A percentile compares a stretch with the other conserved stretches of the same genome.
phyloP scores from a whole-genome alignment of 2,113 vertebrate species.

The Phrynosoma platyrhinos region DNA sequence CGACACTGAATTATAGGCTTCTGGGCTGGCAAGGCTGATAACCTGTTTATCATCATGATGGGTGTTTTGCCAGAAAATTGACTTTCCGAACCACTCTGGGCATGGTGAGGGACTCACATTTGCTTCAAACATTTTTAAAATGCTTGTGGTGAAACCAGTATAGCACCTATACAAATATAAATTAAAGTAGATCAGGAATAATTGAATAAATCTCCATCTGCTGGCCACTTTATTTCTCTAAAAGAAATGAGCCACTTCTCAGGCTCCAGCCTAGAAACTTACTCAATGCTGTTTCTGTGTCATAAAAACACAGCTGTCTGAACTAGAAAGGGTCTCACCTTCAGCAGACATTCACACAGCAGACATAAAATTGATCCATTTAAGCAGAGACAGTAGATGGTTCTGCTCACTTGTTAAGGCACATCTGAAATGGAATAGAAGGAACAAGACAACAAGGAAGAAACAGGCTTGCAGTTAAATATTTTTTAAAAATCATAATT shows the following conservation, averaged over 20 bases:
- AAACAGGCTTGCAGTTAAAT: slow-evolving; percentile 11
- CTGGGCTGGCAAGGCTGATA: too few relatives aligned
- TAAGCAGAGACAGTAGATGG: neutral
- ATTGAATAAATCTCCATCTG: slow-evolving; percentile 17
- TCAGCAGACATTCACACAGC: neutral
- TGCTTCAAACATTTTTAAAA: neutral
- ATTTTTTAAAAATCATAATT: slow-evolving; percentile 22
- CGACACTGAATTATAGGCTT: too few relatives aligned
- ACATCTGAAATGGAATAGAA: slow-evolving; percentile 11
- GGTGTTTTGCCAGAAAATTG: neutral
- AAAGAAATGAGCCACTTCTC: neutral
- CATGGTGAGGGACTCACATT: neutral
- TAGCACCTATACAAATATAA: neutral
- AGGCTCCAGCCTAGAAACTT: neutral
- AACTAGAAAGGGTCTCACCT: neutral
- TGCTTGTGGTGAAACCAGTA: neutral
- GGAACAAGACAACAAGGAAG: neutral
- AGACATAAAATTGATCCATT: neutral
- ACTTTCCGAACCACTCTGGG: neutral
- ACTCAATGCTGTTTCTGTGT: neutral
- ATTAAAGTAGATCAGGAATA: slow-evolving; percentile 7
- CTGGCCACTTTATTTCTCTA: neutral
- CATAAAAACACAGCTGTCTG: neutral
- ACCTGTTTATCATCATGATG: neutral
- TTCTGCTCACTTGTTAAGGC: neutral